Percentiles rank a stretch among this genome's conserved stretches.
Conservation (phyloP, 2,113 vertebrate species). For the Menura novaehollandiae region DNA sequence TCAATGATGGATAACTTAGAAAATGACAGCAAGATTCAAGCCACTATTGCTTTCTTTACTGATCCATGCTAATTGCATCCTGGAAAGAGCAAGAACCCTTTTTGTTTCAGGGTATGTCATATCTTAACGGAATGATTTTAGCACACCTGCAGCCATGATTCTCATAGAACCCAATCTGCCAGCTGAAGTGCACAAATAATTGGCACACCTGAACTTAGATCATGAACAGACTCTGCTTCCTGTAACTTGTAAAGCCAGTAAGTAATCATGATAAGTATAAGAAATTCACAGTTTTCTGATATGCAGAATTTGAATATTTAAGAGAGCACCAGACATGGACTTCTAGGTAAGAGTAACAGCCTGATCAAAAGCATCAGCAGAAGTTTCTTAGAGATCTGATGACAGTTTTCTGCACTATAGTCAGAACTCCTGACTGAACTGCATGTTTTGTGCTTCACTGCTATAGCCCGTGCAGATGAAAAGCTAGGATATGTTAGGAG, state of each 20-base stretch:
- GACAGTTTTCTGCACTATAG: not conserved
- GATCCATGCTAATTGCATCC: not conserved
- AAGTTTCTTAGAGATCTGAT: not conserved
- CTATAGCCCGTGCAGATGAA: not conserved
- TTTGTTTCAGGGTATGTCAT: not conserved
- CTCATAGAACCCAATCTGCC: not conserved
- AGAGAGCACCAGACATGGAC: not conserved
- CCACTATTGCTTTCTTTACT: not conserved
- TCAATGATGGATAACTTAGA: not conserved
- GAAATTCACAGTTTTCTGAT: not conserved
- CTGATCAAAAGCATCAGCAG: not conserved
- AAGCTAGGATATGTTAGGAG: not conserved
- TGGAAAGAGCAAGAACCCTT: not conserved
- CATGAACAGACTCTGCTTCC: not conserved
- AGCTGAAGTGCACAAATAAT: not conserved
- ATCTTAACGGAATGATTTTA: not conserved
- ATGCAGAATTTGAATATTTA: not conserved
- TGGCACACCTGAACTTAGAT: not conserved
- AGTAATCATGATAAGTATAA: not conserved
- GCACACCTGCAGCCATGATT: not conserved
- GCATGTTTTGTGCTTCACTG: rapidly evolving
- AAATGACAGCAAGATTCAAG: not conserved
- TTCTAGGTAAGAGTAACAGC: not conserved
- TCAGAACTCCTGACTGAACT: not conserved
- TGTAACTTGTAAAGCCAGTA: not conserved